Conservation (phyloP, 1,140 invertebrate species). For the Epicauta chinensis region DNA sequence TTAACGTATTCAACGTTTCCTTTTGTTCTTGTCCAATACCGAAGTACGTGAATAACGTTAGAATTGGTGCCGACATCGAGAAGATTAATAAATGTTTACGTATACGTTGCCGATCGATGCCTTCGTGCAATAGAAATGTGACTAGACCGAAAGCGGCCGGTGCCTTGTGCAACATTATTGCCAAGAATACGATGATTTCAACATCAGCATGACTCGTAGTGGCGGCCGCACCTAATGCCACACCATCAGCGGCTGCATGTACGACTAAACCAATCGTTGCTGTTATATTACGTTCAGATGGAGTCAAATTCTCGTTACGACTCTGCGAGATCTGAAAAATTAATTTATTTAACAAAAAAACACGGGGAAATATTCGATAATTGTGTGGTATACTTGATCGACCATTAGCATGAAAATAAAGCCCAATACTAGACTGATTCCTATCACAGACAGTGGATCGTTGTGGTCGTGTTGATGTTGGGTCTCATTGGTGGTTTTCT, state of each 20-base stretch:
- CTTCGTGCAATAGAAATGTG: conserved; percentile 93
- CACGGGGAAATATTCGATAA: too few species aligned
- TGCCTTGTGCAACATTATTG: conserved; percentile 99
- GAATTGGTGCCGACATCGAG: conserved; percentile 84
- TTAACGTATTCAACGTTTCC: conserved; percentile 69
- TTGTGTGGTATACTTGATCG: conserved; percentile 80
- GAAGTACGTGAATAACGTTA: conserved; percentile 90
- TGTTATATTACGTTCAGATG: conserved; percentile 69
- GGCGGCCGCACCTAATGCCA: conserved; percentile 93
- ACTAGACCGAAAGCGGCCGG: conserved; percentile 97
- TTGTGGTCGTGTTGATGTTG: conserved; percentile 38
- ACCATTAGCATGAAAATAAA: conserved; percentile 98
- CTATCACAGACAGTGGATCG: conserved; percentile 52
- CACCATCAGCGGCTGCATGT: conserved; percentile 95
- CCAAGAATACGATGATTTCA: conserved; percentile 95
- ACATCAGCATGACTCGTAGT: conserved; percentile 92
- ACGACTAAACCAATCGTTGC: conserved; percentile 95
- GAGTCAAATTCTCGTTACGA: conserved; percentile 55
- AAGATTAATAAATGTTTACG: conserved; percentile 89
- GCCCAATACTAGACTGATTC: conserved; percentile 59
- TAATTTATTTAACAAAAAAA: too few species aligned
- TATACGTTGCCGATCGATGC: conserved; percentile 76
- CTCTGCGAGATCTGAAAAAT: conserved; percentile 52
- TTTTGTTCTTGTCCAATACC: conserved; percentile 81
- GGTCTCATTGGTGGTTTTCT: conserved; percentile 18